These are phyloP conservation scores for Cynoglossus semilaevis DNA, from an alignment of 2,113 vertebrate species.

Conservation along the genomic window DNA sequence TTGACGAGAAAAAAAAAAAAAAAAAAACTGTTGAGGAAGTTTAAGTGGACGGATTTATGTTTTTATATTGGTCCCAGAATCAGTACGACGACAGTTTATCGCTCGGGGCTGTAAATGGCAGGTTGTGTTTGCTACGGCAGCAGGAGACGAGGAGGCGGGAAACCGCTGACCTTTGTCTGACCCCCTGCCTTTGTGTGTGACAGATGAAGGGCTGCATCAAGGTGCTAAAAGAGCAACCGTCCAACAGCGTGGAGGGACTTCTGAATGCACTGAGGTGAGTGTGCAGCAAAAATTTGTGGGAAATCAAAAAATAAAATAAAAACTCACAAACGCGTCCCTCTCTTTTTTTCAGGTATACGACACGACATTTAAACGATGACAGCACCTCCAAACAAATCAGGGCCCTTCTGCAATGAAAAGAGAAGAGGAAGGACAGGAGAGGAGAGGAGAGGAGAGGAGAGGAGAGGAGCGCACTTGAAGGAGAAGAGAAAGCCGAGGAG, in stretches of 20 bases:
- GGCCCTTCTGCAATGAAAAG: conserved; percentile 86
- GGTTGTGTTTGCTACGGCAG: not conserved
- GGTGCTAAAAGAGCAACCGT: conserved; percentile 91
- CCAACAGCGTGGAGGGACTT: conserved; percentile 90
- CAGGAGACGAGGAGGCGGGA: too few relatives aligned
- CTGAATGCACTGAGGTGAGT: conserved; percentile 89
- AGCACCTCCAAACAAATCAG: conserved; percentile 95
- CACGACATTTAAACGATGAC: conserved; percentile 90
- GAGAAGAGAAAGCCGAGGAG: conserved; percentile 31
- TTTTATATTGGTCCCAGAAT: too few relatives aligned
- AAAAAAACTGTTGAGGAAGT: too few relatives aligned
- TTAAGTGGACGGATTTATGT: too few relatives aligned
- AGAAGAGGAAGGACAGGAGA: conserved; percentile 1
- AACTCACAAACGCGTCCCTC: not conserved
- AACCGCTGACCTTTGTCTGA: conserved; percentile 65
- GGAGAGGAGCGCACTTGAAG: conserved; percentile 42
- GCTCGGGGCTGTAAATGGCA: too few relatives aligned
- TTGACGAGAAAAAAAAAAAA: too few relatives aligned
- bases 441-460: conserved; percentile 22
- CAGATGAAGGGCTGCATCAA: conserved; percentile 98
- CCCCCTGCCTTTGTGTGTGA: conserved; percentile 29
- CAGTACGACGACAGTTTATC: too few relatives aligned
- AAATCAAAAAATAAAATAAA: not conserved
- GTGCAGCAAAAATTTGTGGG: not conserved
- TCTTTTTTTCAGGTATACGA: conserved; percentile 81